A percentile compares a stretch with the other conserved stretches of the same genome.
These are phyloP conservation scores for Trematomus loennbergii DNA, from an alignment of 2,113 vertebrate genomes.

Conservation along the genomic window DNA sequence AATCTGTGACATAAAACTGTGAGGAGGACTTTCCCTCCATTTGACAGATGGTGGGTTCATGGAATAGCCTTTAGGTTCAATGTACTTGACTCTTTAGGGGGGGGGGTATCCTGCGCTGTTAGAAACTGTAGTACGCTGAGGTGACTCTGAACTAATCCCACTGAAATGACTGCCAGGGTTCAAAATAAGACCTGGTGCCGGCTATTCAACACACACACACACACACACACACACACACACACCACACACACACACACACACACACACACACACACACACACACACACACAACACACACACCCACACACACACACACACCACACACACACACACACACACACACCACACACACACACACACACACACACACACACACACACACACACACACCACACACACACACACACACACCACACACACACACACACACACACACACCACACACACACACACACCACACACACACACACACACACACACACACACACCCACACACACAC, in stretches of 20 bases:
- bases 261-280: too few relatives aligned
- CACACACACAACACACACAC: too few relatives aligned
- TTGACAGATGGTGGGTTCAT: constrained; percentile 27
- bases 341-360: neutral
- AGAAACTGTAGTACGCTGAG: constrained; percentile 39
- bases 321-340: constrained; percentile 1
- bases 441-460: too few relatives aligned
- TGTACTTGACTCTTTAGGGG: constrained; percentile 1
- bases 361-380: neutral
- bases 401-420: too few relatives aligned
- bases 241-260: too few relatives aligned
- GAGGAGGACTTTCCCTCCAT: constrained; percentile 4
- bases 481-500: too few relatives aligned
- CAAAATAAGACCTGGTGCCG: constrained; percentile 8
- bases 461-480: too few relatives aligned
- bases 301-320: too few relatives aligned
- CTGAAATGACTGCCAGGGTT: constrained; percentile 22
- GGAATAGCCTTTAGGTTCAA: constrained; percentile 4
- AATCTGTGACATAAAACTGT: constrained; percentile 3
- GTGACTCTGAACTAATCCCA: constrained; percentile 17
- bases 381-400: neutral
- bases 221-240: too few relatives aligned
- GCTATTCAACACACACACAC: constrained; percentile 13
- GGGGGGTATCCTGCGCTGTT: constrained; percentile 11
- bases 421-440: too few relatives aligned